Conservation (phyloP, 2,797 vertebrate species). For the Chaunax sp. region DNA sequence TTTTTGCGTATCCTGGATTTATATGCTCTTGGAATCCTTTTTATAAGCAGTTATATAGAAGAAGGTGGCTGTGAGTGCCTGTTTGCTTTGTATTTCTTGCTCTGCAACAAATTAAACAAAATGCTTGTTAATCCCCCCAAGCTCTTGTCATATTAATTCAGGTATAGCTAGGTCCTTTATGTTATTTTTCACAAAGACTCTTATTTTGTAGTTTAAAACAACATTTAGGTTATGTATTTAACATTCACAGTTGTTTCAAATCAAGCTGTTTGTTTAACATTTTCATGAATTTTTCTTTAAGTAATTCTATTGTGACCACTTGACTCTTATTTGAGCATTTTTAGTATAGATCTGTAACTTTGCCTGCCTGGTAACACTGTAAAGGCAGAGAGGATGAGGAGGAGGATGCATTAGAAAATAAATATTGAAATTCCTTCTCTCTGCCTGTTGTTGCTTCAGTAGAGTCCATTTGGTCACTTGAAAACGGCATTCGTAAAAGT, state of each 20-base stretch:
- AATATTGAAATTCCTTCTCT: slow-evolving; percentile 64
- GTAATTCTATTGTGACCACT: slow-evolving; percentile 40
- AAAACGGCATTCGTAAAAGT: background rate
- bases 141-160: slow-evolving; percentile 81
- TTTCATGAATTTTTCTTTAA: slow-evolving; percentile 33
- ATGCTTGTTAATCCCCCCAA: slow-evolving; percentile 78
- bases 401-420: slow-evolving; percentile 65
- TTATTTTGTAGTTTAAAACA: background rate
- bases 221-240: slow-evolving; percentile 23
- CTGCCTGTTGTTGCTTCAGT: slow-evolving; percentile 60
- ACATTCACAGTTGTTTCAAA: slow-evolving; percentile 38
- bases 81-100: slow-evolving; percentile 83
- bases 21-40: slow-evolving; percentile 70
- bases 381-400: slow-evolving; percentile 40
- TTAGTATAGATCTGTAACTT: slow-evolving; percentile 62
- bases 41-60: slow-evolving; percentile 65
- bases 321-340: slow-evolving; percentile 55
- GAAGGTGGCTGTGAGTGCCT: slow-evolving; percentile 72
- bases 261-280: slow-evolving; percentile 39
- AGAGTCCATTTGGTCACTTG: slow-evolving; percentile 36
- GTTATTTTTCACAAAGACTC: slow-evolving; percentile 36
- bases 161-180: slow-evolving; percentile 53
- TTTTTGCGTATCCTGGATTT: slow-evolving; percentile 66
- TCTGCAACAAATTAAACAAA: slow-evolving; percentile 85
- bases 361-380: slow-evolving; percentile 32